phyloP scores from a whole-genome alignment of 2,113 vertebrate species.

The Oncorhynchus tshawytscha region DNA sequence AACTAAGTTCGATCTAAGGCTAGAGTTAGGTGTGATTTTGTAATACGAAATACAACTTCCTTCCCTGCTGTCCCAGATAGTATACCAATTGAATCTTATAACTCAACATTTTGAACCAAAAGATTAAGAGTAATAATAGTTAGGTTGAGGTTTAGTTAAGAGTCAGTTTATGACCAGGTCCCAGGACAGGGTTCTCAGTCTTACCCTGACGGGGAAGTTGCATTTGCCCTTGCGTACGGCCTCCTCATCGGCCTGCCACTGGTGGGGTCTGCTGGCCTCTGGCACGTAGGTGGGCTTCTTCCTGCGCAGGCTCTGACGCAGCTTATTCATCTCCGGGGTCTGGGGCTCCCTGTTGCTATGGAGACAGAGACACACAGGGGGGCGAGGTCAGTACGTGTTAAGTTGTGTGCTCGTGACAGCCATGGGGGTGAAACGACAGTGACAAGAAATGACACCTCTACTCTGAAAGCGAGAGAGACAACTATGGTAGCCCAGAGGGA shows the following conservation, averaged over 20 bases:
- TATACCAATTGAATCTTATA: not conserved
- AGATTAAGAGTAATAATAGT: not conserved
- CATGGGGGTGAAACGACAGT: not conserved
- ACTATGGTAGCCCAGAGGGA: not conserved
- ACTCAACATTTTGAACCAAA: no score
- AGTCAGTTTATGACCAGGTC: not conserved
- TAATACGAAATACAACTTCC: no score
- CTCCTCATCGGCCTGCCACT: constrained; percentile 92
- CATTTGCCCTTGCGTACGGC: constrained; percentile 88
- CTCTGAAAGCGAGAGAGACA: no score
- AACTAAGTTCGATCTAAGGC: not conserved
- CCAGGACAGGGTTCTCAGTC: constrained; percentile 25
- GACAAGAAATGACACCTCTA: no score
- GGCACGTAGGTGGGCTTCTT: constrained; percentile 89
- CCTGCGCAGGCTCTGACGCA: constrained; percentile 89
- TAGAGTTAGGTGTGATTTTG: not conserved
- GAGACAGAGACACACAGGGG: constrained; percentile 11
- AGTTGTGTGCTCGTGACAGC: no score
- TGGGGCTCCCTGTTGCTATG: constrained; percentile 74
- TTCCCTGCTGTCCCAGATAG: not conserved
- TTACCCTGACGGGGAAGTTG: constrained; percentile 87
- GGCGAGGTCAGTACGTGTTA: not conserved
- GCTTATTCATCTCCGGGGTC: constrained; percentile 91
- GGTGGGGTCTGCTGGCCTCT: constrained; percentile 88
- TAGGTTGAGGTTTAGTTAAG: not conserved